phyloP scores from a whole-genome alignment of 23 tunicate genomes.

The Ciona savignyi region DNA sequence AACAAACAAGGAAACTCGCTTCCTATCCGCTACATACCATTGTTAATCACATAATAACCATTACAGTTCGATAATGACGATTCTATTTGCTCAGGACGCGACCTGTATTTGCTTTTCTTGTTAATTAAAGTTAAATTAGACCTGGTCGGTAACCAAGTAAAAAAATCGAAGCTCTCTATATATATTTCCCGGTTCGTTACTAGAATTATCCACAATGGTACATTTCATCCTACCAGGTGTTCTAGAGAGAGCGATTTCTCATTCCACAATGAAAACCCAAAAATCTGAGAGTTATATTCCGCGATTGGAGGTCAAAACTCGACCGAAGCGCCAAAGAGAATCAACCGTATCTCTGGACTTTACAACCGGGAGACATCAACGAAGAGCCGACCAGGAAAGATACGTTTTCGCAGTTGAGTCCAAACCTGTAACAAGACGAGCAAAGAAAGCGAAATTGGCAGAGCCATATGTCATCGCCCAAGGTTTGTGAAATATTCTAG shows the following conservation, averaged over 20 bases:
- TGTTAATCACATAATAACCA: background rate
- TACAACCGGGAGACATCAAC: background rate
- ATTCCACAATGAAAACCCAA: background rate
- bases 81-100: background rate
- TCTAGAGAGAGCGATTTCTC: background rate
- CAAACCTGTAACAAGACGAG: background rate
- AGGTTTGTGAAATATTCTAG: too few relatives aligned
- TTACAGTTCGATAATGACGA: background rate
- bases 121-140: too few relatives aligned
- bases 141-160: background rate
- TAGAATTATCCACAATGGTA: too few relatives aligned
- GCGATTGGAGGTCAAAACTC: background rate
- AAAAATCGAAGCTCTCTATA: background rate
- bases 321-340: background rate
- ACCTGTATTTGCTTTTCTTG: background rate
- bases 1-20: background rate
- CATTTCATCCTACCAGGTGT: background rate
- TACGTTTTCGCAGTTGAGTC: background rate
- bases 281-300: background rate
- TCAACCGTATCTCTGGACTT: background rate
- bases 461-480: background rate
- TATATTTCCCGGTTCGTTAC: background rate
- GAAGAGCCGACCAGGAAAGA: background rate
- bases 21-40: background rate
- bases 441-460: background rate